Evolutionary conservation across 92 coral and sea anemone species (phyloP).

Genomic region (Galaxea fascicularis): DNA sequence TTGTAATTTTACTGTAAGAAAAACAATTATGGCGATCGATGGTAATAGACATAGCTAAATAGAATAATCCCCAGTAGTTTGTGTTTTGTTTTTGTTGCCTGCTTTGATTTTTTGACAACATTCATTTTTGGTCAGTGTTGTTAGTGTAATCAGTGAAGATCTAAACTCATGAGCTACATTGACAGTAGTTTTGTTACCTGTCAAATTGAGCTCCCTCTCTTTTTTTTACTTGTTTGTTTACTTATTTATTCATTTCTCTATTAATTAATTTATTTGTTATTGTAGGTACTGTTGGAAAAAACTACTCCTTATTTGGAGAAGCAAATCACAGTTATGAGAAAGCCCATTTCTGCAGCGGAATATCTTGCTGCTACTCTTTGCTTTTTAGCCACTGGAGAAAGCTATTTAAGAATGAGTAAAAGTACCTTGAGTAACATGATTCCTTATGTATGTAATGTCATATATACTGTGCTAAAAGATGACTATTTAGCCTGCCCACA

Average conservation of each 20-base stretch:
- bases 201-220: slow-evolving; percentile 3
- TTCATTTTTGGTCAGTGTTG: background rate
- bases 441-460: slow-evolving; percentile 57
- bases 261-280: background rate
- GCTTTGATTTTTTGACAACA: slow-evolving; percentile 15
- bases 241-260: too few relatives aligned
- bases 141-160: background rate
- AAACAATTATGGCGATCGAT: slow-evolving; percentile 10
- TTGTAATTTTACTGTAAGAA: slow-evolving; percentile 8
- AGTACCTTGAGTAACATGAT: slow-evolving; percentile 55
- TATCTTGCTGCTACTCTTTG: slow-evolving; percentile 70
- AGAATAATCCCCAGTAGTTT: slow-evolving; percentile 23
- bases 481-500: slow-evolving; percentile 48
- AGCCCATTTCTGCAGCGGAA: slow-evolving; percentile 42
- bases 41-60: slow-evolving; percentile 15
- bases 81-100: slow-evolving; percentile 9
- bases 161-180: background rate
- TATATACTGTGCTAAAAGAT: slow-evolving; percentile 41
- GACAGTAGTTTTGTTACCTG: slow-evolving; percentile 18
- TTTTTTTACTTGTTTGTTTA: background rate
- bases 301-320: slow-evolving; percentile 26
- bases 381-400: slow-evolving; percentile 59
- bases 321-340: slow-evolving; percentile 13
- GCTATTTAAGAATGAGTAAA: slow-evolving; percentile 59
- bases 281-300: slow-evolving; percentile 23